Percentiles rank a stretch among this genome's conserved stretches.
These are phyloP conservation scores for Rana temporaria DNA, from an alignment of 2,113 vertebrate genomes.

Conservation along the genomic window DNA sequence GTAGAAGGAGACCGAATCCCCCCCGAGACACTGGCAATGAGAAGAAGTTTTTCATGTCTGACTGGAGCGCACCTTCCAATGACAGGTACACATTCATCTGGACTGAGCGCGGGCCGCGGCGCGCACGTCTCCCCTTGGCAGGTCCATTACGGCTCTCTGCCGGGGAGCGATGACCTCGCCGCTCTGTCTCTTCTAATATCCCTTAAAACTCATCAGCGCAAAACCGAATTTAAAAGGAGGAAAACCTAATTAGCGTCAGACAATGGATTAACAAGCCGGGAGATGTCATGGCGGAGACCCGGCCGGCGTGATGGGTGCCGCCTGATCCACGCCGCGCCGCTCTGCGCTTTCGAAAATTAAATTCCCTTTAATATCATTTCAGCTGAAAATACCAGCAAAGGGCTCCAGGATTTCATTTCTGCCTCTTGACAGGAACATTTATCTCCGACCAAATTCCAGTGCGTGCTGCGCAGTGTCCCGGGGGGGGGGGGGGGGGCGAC, in stretches of 20 bases:
- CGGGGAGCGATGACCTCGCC: constrained; percentile 52
- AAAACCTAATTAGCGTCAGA: constrained; percentile 72
- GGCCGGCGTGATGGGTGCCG: constrained; percentile 57
- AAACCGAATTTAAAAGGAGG: constrained; percentile 67
- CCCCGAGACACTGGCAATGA: too few relatives aligned
- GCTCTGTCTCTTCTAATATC: constrained; percentile 61
- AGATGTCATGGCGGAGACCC: constrained; percentile 65
- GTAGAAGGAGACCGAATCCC: too few relatives aligned
- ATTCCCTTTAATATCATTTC: constrained; percentile 73
- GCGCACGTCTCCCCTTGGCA: background rate
- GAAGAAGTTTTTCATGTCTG: too few relatives aligned
- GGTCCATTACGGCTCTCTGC: constrained; percentile 1
- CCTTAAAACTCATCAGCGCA: constrained; percentile 67
- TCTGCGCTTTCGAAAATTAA: constrained; percentile 70
- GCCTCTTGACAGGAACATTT: constrained; percentile 66
- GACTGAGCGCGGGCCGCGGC: background rate
- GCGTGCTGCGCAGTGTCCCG: constrained; percentile 54
- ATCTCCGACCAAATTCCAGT: constrained; percentile 61
- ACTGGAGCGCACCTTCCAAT: too few relatives aligned
- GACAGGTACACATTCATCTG: background rate
- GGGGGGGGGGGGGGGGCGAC: constrained; percentile 61
- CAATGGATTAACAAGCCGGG: constrained; percentile 66
- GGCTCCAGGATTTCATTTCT: constrained; percentile 67
- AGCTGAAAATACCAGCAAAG: constrained; percentile 61
- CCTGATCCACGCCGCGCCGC: constrained; percentile 60